Evolutionary conservation across 2,113 vertebrate species (phyloP).

Genomic region (Poecilia latipinna): DNA sequence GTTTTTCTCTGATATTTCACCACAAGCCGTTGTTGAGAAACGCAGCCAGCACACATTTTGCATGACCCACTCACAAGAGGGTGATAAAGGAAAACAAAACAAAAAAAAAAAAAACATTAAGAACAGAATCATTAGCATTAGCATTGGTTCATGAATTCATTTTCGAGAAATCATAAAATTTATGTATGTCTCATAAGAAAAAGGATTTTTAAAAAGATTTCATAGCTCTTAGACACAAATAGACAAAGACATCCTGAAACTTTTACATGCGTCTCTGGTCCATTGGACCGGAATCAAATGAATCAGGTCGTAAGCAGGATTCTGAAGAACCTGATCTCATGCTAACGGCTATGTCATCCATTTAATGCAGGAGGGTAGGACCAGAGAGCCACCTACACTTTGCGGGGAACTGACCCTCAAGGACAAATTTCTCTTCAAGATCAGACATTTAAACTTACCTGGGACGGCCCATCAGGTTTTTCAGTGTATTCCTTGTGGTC

Average conservation of each 20-base stretch:
- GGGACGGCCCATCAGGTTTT: slow-evolving; percentile 56
- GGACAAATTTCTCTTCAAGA: background rate
- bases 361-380: background rate
- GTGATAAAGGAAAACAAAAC: no score
- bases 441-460: slow-evolving; percentile 61
- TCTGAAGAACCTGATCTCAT: background rate
- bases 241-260: background rate
- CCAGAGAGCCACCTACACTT: background rate
- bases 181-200: background rate
- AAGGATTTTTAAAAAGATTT: background rate
- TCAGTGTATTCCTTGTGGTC: slow-evolving; percentile 38
- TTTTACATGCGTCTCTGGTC: background rate
- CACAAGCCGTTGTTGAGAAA: no score
- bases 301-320: background rate
- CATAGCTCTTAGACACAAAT: background rate
- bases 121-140: background rate
- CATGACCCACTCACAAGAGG: no score
- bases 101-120: no score
- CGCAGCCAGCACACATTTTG: no score
- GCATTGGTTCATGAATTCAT: background rate
- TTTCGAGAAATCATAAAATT: background rate
- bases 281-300: background rate
- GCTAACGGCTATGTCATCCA: background rate
- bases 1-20: no score
- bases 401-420: background rate